A percentile compares a stretch with the other conserved stretches of the same genome.
Conservation (phyloP, 2,888 invertebrate species). For the Neocrepidodera transversa region DNA sequence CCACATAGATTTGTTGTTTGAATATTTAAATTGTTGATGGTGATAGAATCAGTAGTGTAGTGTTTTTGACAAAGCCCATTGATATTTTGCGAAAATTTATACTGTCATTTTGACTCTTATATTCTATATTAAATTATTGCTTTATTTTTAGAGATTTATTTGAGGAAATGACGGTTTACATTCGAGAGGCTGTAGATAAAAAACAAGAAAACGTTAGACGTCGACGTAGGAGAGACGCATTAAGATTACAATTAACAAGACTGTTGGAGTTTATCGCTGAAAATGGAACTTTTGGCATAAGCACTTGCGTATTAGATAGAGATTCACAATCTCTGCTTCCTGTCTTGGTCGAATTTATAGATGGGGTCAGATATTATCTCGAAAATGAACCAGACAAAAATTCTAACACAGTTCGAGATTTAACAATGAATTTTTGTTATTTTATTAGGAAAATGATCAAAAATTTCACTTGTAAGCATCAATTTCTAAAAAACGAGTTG, state of each 20-base stretch:
- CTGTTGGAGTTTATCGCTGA: conserved; percentile 93
- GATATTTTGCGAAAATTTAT: no score
- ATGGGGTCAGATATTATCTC: conserved; percentile 89
- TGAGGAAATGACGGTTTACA: conserved; percentile 90
- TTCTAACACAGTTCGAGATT: conserved; percentile 83
- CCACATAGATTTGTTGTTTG: no score
- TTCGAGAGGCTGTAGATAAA: conserved; percentile 95
- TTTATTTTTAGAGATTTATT: conserved; percentile 79
- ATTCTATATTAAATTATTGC: no score
- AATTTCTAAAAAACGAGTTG: no score
- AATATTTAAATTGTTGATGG: no score
- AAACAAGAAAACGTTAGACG: conserved; percentile 97
- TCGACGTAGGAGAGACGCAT: conserved; percentile 86
- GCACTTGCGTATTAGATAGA: conserved; percentile 82
- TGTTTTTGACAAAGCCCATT: no score
- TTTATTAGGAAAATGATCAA: conserved; percentile 93
- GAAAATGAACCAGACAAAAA: conserved; percentile 96
- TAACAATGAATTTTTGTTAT: conserved; percentile 92
- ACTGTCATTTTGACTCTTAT: no score
- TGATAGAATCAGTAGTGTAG: no score
- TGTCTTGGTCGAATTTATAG: conserved; percentile 92
- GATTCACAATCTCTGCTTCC: conserved; percentile 79
- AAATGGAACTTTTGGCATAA: conserved; percentile 86
- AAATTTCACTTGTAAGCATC: conserved; percentile 83
- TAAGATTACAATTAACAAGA: conserved; percentile 89